Percentiles rank a stretch among this genome's conserved stretches.
phyloP scores from a whole-genome alignment of 2,888 invertebrate species.

The Agriopis aurantiaria region DNA sequence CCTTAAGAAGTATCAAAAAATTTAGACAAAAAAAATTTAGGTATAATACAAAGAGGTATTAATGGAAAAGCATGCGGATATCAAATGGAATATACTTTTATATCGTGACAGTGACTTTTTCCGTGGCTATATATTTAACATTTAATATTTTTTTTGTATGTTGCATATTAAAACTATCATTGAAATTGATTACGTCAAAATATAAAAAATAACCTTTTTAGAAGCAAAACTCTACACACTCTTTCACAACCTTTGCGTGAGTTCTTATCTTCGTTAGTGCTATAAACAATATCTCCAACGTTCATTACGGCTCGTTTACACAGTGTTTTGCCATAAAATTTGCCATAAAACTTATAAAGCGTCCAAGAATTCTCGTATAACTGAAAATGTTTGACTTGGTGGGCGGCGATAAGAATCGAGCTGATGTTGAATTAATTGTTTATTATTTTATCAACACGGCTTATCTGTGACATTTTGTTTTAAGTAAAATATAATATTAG shows the following conservation, averaged over 20 bases:
- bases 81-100: too few species aligned
- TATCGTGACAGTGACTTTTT: too few species aligned
- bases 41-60: too few species aligned
- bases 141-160: too few species aligned
- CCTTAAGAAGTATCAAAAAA: too few species aligned
- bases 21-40: too few species aligned
- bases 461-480: constrained; percentile 6
- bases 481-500: constrained; percentile 1
- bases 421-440: constrained; percentile 27
- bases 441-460: constrained; percentile 15
- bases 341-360: constrained; percentile 44
- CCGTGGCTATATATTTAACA: too few species aligned
- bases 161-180: too few species aligned
- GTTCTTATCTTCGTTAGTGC: constrained; percentile 24
- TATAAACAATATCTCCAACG: constrained; percentile 38
- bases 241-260: constrained; percentile 21
- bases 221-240: not conserved
- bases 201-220: not conserved
- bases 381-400: constrained; percentile 28
- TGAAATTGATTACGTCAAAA: too few species aligned
- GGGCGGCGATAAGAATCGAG: constrained; percentile 35
- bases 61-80: too few species aligned
- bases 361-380: constrained; percentile 45
- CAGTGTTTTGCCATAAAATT: constrained; percentile 49
- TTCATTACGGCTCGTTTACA: constrained; percentile 53